Percentiles rank a stretch among this genome's conserved stretches.
Evolutionary conservation across 2,888 invertebrate genomes (phyloP).

Genomic region (Caenorhabditis becei): DNA sequence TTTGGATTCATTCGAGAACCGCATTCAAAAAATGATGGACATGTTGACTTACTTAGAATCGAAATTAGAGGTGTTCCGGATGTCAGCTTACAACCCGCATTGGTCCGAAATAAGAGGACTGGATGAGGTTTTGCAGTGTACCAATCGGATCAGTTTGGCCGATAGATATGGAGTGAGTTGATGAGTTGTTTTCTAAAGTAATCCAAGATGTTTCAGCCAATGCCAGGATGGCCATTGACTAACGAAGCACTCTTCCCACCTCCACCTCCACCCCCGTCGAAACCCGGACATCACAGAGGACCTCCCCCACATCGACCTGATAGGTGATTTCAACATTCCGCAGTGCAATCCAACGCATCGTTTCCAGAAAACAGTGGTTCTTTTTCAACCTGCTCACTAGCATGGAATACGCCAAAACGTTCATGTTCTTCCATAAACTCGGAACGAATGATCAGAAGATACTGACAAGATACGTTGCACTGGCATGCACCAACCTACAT

Average conservation of each 20-base stretch:
- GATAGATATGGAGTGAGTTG: constrained; percentile 10
- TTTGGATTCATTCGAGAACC: constrained; percentile 8
- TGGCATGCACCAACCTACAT: constrained; percentile 28
- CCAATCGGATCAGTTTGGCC: constrained; percentile 15
- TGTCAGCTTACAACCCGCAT: constrained; percentile 30
- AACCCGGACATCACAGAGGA: not conserved
- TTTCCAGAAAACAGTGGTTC: constrained; percentile 34
- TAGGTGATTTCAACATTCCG: constrained; percentile 1
- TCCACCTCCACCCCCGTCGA: not conserved
- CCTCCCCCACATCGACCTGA: constrained; percentile 2
- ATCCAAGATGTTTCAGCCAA: constrained; percentile 6
- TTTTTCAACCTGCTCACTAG: constrained; percentile 37
- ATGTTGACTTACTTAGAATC: constrained; percentile 23
- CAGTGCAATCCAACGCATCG: not conserved
- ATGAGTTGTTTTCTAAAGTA: not conserved
- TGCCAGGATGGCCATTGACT: constrained; percentile 25
- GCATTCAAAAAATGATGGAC: constrained; percentile 1
- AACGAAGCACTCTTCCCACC: not conserved
- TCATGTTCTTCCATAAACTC: constrained; percentile 33
- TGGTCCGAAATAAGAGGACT: constrained; percentile 8
- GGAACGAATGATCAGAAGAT: constrained; percentile 3
- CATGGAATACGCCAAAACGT: constrained; percentile 47
- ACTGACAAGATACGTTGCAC: constrained; percentile 16
- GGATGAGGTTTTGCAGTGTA: not conserved
- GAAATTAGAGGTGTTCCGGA: constrained; percentile 40